phyloP scores from a whole-genome alignment of 2,888 invertebrate genomes.

The Dorcus parallelipipedus region DNA sequence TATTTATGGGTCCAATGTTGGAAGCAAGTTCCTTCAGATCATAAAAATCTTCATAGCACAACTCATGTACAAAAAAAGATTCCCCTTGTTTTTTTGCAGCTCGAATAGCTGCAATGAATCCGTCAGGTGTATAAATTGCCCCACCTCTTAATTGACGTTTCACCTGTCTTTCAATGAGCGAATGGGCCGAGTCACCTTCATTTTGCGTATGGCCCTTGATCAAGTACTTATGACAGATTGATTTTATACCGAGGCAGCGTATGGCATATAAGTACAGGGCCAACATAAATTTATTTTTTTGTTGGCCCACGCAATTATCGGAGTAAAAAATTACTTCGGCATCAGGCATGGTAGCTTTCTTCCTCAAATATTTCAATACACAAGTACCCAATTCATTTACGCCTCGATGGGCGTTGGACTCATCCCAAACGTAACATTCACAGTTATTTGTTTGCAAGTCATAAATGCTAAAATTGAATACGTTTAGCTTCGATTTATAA shows the following conservation, averaged over 20 bases:
- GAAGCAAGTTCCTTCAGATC: no score
- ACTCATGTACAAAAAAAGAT: no score
- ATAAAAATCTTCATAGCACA: no score
- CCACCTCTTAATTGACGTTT: background rate
- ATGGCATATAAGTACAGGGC: background rate
- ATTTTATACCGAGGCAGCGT: background rate
- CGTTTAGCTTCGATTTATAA: conserved; percentile 7
- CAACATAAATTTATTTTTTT: conserved; percentile 22
- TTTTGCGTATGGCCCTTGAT: conserved; percentile 29
- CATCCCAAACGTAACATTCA: conserved; percentile 33
- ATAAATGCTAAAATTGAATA: conserved; percentile 12
- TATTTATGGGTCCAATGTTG: no score
- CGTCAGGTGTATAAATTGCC: background rate
- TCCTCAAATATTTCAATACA: conserved; percentile 32
- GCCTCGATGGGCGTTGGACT: conserved; percentile 36
- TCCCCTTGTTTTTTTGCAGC: conserved; percentile 1
- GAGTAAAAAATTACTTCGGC: conserved; percentile 25
- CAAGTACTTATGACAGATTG: background rate
- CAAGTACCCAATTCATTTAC: conserved; percentile 37
- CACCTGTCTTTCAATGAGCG: conserved; percentile 20
- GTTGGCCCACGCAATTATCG: conserved; percentile 31
- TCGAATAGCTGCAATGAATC: conserved; percentile 10
- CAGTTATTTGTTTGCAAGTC: background rate
- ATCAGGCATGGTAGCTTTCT: background rate
- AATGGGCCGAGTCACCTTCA: conserved; percentile 29